Evolutionary conservation across 2,888 invertebrate species (phyloP).

Genomic region (Eurytoma californica): DNA sequence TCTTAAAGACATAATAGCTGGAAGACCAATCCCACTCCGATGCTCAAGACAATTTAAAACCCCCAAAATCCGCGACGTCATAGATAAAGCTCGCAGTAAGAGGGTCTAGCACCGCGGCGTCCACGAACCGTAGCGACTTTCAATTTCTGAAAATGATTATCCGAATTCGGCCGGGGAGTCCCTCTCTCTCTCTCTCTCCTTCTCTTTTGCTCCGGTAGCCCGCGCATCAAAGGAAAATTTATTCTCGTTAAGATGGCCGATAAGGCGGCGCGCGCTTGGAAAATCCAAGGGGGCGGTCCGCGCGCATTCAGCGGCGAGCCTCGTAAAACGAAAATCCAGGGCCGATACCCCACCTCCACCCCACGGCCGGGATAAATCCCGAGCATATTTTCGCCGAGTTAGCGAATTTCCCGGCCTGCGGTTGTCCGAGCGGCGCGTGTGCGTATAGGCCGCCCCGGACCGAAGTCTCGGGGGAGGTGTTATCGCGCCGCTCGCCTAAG

Average conservation of each 20-base stretch:
- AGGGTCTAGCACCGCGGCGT: neutral
- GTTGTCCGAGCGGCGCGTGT: too few relatives aligned
- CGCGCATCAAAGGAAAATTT: conserved; percentile 38
- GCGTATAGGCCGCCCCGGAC: conserved; percentile 53
- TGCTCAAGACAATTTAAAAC: conserved; percentile 1
- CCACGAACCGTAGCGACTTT: conserved; percentile 19
- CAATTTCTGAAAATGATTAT: conserved; percentile 55
- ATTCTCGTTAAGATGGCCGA: conserved; percentile 52
- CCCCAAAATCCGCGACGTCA: conserved; percentile 6
- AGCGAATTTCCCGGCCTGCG: conserved; percentile 64
- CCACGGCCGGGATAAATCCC: conserved; percentile 65
- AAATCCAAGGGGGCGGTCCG: conserved; percentile 16
- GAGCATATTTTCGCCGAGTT: conserved; percentile 73
- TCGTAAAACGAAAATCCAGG: conserved; percentile 69
- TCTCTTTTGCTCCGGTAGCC: neutral
- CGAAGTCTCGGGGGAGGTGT: conserved; percentile 61
- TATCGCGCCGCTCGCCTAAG: conserved; percentile 48
- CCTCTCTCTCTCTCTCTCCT: neutral
- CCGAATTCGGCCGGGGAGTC: conserved; percentile 35
- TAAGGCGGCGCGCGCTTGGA: conserved; percentile 17
- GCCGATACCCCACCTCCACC: conserved; percentile 60
- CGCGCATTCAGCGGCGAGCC: neutral
- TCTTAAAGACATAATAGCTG: too few relatives aligned
- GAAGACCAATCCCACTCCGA: neutral
- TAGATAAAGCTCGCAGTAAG: conserved; percentile 10